These are phyloP conservation scores for Danaus plexippus DNA, from an alignment of 1,140 invertebrate species.

Conservation along the genomic window DNA sequence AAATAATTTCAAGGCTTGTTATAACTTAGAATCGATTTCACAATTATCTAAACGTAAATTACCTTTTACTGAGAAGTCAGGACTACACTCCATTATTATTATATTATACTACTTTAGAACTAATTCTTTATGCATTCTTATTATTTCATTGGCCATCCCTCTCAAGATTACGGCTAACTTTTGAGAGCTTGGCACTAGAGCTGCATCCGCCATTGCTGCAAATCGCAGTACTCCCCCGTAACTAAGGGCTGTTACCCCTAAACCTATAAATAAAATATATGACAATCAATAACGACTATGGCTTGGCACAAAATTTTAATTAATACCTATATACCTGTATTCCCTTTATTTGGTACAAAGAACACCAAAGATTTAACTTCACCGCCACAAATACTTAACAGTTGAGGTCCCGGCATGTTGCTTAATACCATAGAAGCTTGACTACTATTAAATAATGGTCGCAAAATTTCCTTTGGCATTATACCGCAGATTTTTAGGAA, in stretches of 20 bases:
- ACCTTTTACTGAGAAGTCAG: conserved; percentile 51
- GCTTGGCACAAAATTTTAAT: too few species aligned
- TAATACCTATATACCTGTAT: conserved; percentile 38
- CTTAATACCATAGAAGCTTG: conserved; percentile 61
- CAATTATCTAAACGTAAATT: background rate
- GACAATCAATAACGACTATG: too few species aligned
- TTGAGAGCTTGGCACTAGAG: conserved; percentile 37
- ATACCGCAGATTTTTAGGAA: conserved; percentile 50
- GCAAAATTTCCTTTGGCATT: conserved; percentile 45
- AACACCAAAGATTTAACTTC: conserved; percentile 54
- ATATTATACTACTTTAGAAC: conserved; percentile 9
- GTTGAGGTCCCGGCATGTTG: conserved; percentile 56
- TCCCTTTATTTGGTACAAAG: conserved; percentile 63
- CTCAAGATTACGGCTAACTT: conserved; percentile 47
- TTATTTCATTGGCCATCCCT: conserved; percentile 49
- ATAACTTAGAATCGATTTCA: background rate
- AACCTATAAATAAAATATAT: conserved; percentile 32
- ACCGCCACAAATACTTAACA: conserved; percentile 46
- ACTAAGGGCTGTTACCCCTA: conserved; percentile 56
- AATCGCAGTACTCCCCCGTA: conserved; percentile 52
- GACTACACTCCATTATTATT: conserved; percentile 6
- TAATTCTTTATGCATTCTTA: conserved; percentile 33
- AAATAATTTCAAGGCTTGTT: conserved; percentile 10
- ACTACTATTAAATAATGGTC: conserved; percentile 42
- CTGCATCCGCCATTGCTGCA: conserved; percentile 48